Base-by-base conservation (phyloP, 2,888 invertebrate genomes). In the Cataglyphis albicans region DNA sequence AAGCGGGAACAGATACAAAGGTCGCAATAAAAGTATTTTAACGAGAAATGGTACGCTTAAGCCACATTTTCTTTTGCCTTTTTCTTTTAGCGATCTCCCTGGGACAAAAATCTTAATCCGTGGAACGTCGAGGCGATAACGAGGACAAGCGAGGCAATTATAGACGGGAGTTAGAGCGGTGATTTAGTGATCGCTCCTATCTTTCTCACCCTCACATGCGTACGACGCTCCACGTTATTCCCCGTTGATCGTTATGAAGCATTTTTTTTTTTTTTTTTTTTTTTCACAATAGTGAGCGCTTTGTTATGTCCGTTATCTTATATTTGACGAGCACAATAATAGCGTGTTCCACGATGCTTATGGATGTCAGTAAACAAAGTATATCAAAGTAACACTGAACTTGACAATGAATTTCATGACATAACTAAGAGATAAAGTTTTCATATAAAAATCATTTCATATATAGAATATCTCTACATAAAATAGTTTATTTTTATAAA, bases 71-170 rank as follows among this genome's bases (percentile, higher is more conserved):
- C 57, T 57, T 32, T 35, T 41, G 3, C n/a, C 44, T 63, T 67
- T 81, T 61, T 35, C 44, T 61, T 63, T 25, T 6, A 12, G 21
- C 41, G 59, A 72, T 61, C 48, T 72, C 21, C 12, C 35, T 12
- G n/a, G 35, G n/a, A 61, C 35, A 73, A 81, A 81, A 73, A 81
- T 81, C 72, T 64, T 76, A 48, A 75, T 78, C 78, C 70, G 21
- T 15, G 12, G 7, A 68, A 6, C 41, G 57, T 70, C 32, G 57
- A 59, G 32, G 68, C 59, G 65, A 83, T 83, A 84, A 80, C 78
- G 74, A 78, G 41, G 29, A 78, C 59, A 73, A 73, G 67, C 74
- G 57, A 67, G 64, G 72, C 83, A 78, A 84, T 85, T 84, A 73
- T 82, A 81, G 64, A 73, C 48, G 41, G 65, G 35, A 61, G 57